A percentile compares a stretch with the other conserved stretches of the same genome.
These are phyloP conservation scores for Galerucella pusilla DNA, from an alignment of 2,888 invertebrate genomes.

Conservation along the genomic window DNA sequence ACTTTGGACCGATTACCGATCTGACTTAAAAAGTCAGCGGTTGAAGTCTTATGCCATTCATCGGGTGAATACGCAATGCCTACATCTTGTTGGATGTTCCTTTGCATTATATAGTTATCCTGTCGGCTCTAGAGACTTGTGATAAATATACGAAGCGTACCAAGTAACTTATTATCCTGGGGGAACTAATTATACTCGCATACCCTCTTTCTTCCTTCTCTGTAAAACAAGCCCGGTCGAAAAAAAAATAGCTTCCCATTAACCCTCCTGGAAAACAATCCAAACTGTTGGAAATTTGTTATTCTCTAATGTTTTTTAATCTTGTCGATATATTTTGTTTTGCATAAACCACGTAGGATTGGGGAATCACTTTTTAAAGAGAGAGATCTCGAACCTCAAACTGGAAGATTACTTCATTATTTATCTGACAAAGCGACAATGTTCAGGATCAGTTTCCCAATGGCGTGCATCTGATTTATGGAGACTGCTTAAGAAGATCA, in stretches of 20 bases:
- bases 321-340: slow-evolving; percentile 23
- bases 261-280: slow-evolving; percentile 23
- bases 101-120: slow-evolving; percentile 57
- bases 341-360: not conserved
- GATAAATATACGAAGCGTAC: slow-evolving; percentile 60
- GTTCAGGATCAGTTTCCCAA: no score
- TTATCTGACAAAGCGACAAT: not conserved
- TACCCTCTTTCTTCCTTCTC: slow-evolving; percentile 35
- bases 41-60: slow-evolving; percentile 29
- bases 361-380: not conserved
- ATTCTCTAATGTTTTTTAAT: slow-evolving; percentile 24
- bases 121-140: slow-evolving; percentile 57
- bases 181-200: slow-evolving; percentile 56
- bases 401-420: not conserved
- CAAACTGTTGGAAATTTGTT: slow-evolving; percentile 23
- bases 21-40: slow-evolving; percentile 15
- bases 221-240: not conserved
- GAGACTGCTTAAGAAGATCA: no score
- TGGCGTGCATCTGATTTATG: no score
- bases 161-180: slow-evolving; percentile 61
- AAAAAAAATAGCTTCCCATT: slow-evolving; percentile 36
- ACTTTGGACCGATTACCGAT: not conserved
- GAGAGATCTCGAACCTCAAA: not conserved
- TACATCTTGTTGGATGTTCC: slow-evolving; percentile 44
- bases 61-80: slow-evolving; percentile 41